phyloP scores from a whole-genome alignment of 2,888 invertebrate genomes.

The Apodemia duryi region DNA sequence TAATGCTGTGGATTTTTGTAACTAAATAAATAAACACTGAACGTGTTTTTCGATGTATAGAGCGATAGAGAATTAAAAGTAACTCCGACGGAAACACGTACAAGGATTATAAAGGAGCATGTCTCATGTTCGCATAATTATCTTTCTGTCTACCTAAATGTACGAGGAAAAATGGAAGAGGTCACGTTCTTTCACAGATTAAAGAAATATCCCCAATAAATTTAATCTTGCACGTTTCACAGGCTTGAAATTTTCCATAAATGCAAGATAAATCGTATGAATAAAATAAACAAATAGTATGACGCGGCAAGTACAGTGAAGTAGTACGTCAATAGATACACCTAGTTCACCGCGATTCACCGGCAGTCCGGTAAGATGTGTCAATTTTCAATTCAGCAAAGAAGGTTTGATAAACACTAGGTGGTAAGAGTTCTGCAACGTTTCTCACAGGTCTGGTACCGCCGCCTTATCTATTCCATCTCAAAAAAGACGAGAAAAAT shows the following conservation, averaged over 20 bases:
- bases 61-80: background rate
- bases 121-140: conserved; percentile 17
- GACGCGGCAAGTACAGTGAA: no score
- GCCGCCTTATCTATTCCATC: no score
- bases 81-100: background rate
- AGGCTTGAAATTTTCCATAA: conserved; percentile 28
- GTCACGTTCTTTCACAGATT: conserved; percentile 29
- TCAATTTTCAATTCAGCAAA: no score
- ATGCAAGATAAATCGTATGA: conserved; percentile 20
- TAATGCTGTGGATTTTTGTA: no score
- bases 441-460: no score
- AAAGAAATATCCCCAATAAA: conserved; percentile 29
- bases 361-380: no score
- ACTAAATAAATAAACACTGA: no score
- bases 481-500: no score
- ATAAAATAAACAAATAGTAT: background rate
- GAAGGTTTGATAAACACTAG: no score
- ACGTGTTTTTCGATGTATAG: background rate
- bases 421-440: no score
- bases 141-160: conserved; percentile 23
- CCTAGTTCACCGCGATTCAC: no score
- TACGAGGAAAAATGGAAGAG: conserved; percentile 28
- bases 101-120: conserved; percentile 3
- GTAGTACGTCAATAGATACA: no score
- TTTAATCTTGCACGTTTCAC: conserved; percentile 30